Evolutionary conservation across 2,113 vertebrate genomes (phyloP).

Genomic region (Drymodes brunneopygia): DNA sequence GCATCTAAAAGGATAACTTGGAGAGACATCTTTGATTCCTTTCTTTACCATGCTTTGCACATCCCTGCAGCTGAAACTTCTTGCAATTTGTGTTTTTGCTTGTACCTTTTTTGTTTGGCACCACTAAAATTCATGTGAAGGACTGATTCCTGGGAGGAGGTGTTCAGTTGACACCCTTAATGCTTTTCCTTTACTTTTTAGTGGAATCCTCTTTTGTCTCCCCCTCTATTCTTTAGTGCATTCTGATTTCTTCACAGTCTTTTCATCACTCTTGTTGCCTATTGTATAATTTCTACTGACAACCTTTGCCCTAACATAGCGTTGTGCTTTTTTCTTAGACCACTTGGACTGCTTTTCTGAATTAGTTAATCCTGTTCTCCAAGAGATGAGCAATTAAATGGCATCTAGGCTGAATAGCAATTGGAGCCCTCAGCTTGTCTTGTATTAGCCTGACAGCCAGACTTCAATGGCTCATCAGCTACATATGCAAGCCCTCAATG

Average conservation of each 20-base stretch:
- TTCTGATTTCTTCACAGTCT: not conserved
- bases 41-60: not conserved
- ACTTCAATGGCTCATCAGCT: not conserved
- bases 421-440: not conserved
- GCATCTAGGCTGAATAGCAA: not conserved
- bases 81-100: not conserved
- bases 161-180: not conserved
- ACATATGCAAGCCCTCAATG: not conserved
- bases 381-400: not conserved
- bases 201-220: not conserved
- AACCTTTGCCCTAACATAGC: not conserved
- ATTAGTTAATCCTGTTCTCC: not conserved
- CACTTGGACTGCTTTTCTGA: not conserved
- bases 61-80: not conserved
- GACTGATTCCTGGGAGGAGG: not conserved
- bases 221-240: fast-evolving
- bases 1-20: not conserved
- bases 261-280: not conserved
- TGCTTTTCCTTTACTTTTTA: not conserved
- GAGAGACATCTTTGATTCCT: not conserved
- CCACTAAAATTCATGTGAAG: not conserved
- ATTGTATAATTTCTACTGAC: not conserved
- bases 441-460: not conserved
- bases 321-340: not conserved
- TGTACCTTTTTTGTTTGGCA: not conserved